phyloP scores from a whole-genome alignment of 2,797 vertebrate species.

The Poecilia picta region DNA sequence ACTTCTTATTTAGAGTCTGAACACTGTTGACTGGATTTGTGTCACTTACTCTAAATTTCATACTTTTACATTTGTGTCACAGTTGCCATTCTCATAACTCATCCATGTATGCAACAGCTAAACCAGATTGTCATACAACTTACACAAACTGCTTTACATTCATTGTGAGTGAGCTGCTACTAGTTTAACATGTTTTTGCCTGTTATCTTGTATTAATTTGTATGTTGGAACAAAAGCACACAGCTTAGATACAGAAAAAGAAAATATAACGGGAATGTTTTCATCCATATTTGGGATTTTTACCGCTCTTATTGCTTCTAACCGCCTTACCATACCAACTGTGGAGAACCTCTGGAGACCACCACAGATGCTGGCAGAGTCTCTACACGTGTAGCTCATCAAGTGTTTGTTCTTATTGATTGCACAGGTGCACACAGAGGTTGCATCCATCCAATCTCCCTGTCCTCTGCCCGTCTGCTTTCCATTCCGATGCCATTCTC shows the following conservation, averaged over 20 bases:
- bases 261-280: not conserved
- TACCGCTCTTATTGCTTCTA: slow-evolving; percentile 42
- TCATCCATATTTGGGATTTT: slow-evolving; percentile 34
- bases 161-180: not conserved
- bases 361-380: slow-evolving; percentile 58
- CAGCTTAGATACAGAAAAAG: slow-evolving; percentile 6
- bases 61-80: not conserved
- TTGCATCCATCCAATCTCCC: slow-evolving; percentile 49
- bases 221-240: not conserved
- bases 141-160: not conserved
- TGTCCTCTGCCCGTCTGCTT: slow-evolving; percentile 20
- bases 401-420: slow-evolving; percentile 67
- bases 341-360: slow-evolving; percentile 53
- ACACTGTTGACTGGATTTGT: not conserved
- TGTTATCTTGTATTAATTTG: slow-evolving; percentile 8
- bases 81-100: not conserved
- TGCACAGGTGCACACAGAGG: slow-evolving; percentile 57
- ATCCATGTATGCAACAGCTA: not conserved
- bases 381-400: slow-evolving; percentile 69
- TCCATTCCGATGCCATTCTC: slow-evolving; percentile 44
- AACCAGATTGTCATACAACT: not conserved
- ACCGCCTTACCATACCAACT: slow-evolving; percentile 60
- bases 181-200: not conserved
- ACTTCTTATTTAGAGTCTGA: not conserved
- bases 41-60: not conserved